Evolutionary conservation across 2,113 vertebrate species (phyloP), one percentile per base, ranked within the genome.

Genomic region (Sylvietta virens): DNA sequence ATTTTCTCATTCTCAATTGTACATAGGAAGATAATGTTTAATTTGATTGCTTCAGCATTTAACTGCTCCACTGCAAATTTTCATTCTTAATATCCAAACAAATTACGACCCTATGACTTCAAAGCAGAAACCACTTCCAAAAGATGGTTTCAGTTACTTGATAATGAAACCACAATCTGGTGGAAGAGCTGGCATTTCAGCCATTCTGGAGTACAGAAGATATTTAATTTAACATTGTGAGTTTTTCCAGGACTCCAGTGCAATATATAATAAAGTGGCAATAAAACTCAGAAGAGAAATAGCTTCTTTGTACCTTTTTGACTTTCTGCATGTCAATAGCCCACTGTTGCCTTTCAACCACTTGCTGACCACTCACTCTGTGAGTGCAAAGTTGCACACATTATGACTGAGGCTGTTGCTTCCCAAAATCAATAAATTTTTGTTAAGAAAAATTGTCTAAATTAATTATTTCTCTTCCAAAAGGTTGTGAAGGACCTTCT

Each of bases 331-430:
- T 10, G 16, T 40, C 42, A 61, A 0, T 6, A 17, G 30, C 15
- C 31, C 42, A 50, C 2, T 66, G 15, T 24, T 82, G 40, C 53
- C 37, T 87, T 73, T 56, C 26, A 69, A 9, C 9, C 15, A 48
- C 15, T 53, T 88, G 30, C 35, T 7, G 4, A 20, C 27, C 39
- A 24, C 15, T 60, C 35, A 42, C 27, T 64, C 45, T 37, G 5
- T 0, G 0, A 79, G 10, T 8, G 17, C 15, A 16, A 53, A 74
- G 28, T 26, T 51, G 16, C 1, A 2, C 6, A 30, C 7, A 1
- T 53, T 39, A 78, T 19, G 15, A 72, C 56, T 67, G 40, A 91
- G 23, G 7, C 20, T 39, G 11, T 51, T 65, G 15, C 42, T 62
- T 74, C 31, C 31, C 71, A 50, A 74, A 37, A 13, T 87, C 21